Base-by-base conservation (phyloP, 2,888 invertebrate genomes). In the Craniophora ligustri region DNA sequence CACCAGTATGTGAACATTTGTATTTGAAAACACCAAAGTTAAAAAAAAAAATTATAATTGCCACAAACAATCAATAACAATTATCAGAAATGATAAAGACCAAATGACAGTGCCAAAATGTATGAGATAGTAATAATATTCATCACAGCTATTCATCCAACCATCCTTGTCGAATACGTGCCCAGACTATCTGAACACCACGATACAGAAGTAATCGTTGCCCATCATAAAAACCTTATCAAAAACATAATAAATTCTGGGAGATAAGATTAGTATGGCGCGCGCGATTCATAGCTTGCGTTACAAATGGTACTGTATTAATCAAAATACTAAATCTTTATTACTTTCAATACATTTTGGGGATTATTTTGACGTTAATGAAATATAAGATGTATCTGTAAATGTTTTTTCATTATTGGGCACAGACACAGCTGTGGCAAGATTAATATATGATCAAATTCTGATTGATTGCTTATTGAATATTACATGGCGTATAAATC, bases 201-300 rank as follows among this genome's bases (percentile, higher is more conserved):
- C 26, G 23, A 15, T 11, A 5, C 16, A 16, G 5, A 11, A 38
- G 15, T 39, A 39, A 39, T 40, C 10, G 40, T 8, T 34, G 32
- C 13, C 40, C n/a, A 34, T 26, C 23, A 32, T 40, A 15, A 15
- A 34, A 34, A 21, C 16, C 14, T 40, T 40, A 48, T 48, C 48
- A 35, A 18, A 40, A 40, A 19, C 18, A 15, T 13, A 26, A 48
- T 48, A 19, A 48, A 34, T 48, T 26, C 16, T 14, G 13, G 15
- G 10, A 18, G 48, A 48, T 48, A 26, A 40, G 34, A 48, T 40
- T n/a, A 48, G 6, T 19, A 18, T 6, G n/a, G 13, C 48, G 32
- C 48, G 34, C 31, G 23, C 8, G 31, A n/a, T 47, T 19, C 11
- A 30, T 48, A 14, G 31, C 5, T 3, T 28, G 16, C 40, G 10